These are phyloP conservation scores for Chelidonichthys spinosus DNA, from an alignment of 2,797 vertebrate genomes.

Conservation along the genomic window DNA sequence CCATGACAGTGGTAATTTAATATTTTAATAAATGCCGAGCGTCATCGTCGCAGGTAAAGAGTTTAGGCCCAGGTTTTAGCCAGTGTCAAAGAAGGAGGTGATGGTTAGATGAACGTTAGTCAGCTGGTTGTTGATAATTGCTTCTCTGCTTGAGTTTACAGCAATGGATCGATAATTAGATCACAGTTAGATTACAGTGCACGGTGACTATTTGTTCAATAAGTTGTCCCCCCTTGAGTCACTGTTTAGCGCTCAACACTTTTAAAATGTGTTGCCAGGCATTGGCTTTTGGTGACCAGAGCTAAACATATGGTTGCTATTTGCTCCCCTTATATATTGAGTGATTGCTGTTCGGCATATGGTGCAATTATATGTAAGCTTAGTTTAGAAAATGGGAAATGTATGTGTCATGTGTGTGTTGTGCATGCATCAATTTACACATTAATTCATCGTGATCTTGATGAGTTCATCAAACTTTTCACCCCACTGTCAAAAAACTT, in stretches of 20 bases:
- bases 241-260: not conserved
- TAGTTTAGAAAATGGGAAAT: no score
- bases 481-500: not conserved
- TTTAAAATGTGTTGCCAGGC: no score
- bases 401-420: not conserved
- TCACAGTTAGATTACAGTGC: not conserved
- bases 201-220: not conserved
- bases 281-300: not conserved
- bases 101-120: not conserved
- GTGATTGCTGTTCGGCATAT: not conserved
- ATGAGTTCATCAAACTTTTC: not conserved
- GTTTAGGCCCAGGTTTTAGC: constrained; percentile 8
- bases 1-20: not conserved
- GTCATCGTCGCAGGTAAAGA: constrained; percentile 1
- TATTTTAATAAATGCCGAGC: not conserved
- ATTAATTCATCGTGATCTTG: not conserved
- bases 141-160: not conserved
- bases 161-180: no score
- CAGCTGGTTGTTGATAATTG: not conserved
- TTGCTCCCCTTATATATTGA: not conserved
- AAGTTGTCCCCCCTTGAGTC: not conserved
- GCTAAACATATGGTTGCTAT: not conserved
- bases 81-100: constrained; percentile 16
- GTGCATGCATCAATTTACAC: not conserved
- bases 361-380: no score